A percentile compares a stretch with the other conserved stretches of the same genome.
Conservation (phyloP, 2,797 vertebrate genomes). For the Melanogrammus aeglefinus region DNA sequence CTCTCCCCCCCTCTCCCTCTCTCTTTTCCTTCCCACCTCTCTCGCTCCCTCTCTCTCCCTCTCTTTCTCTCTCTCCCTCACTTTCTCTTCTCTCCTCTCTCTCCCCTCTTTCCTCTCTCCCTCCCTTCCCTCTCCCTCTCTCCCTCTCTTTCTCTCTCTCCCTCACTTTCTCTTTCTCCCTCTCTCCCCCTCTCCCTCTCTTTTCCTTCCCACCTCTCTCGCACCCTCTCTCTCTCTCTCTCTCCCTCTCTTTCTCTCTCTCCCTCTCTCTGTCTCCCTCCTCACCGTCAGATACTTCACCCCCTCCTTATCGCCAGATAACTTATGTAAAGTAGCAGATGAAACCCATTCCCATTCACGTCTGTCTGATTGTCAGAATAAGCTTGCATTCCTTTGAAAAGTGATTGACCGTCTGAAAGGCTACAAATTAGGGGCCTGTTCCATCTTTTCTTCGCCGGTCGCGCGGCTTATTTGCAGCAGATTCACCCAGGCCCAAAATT, state of each 20-base stretch:
- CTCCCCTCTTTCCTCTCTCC: no score
- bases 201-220: neutral
- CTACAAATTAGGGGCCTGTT: constrained; percentile 78
- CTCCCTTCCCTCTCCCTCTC: neutral
- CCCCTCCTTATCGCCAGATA: constrained; percentile 73
- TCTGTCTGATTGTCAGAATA: constrained; percentile 79
- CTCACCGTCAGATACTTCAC: constrained; percentile 54
- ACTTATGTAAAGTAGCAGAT: constrained; percentile 75
- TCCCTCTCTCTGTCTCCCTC: neutral
- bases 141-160: neutral
- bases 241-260: no score
- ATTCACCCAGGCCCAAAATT: constrained; percentile 80
- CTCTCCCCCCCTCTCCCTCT: neutral
- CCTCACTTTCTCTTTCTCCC: neutral
- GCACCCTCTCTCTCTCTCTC: no score
- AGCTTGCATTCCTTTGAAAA: constrained; percentile 79
- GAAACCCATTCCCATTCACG: constrained; percentile 74
- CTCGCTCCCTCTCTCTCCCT: neutral
- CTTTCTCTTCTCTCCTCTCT: neutral
- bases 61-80: neutral
- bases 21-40: neutral
- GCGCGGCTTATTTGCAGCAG: constrained; percentile 75
- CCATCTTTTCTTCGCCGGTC: constrained; percentile 73
- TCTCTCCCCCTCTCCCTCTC: neutral
- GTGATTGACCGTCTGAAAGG: constrained; percentile 75